Evolutionary conservation across 2,888 invertebrate species (phyloP), one percentile per base, ranked within the genome.

Genomic region (Archaeoteleia sp.): DNA sequence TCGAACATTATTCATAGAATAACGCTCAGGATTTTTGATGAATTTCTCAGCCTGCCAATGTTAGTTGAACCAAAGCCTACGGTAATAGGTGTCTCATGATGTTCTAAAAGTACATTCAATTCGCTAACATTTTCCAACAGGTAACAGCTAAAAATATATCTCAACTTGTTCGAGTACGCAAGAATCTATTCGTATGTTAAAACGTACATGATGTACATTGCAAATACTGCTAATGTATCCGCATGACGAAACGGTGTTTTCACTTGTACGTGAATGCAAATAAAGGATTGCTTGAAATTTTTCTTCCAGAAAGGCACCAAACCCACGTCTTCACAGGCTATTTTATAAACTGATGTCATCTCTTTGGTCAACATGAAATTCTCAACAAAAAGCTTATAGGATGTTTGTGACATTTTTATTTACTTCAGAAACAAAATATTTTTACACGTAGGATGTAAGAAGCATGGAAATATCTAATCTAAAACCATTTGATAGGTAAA

Each of bases 301-400:
- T 48, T 42, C 23, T 42, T 58, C 45, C 34, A 43, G 34, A 53
- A 53, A 65, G 53, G 46, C 35, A 40, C 49, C 51, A 25, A 54
- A 42, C 66, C 66, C 66, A 66, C 66, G 66, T 51, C 17, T 40
- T 43, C 23, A 15, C 14, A 34, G 46, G 40, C 51, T 53, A 46
- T 34, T 65, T 13, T 46, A 53, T 49, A 65, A 58, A 58, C 40
- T 58, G 65, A 65, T 65, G 65, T 65, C 65, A 65, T 53, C 48
- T 45, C 65, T 46, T 58, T 51, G 46, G 57, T 48, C 20, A 29
- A 25, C 27, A 12, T 20, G 10, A 65, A 65, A 35, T 49, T 55
- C 17, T 25, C 10, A 42, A 32, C 10, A 45, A 9, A 20, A 20
- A 20, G 20, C 20, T 27, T 37, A 20, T 9, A 14, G 25, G 29